Evolutionary conservation across 2,888 invertebrate genomes (phyloP).

Genomic region (Leptarthrus brevirostris): DNA sequence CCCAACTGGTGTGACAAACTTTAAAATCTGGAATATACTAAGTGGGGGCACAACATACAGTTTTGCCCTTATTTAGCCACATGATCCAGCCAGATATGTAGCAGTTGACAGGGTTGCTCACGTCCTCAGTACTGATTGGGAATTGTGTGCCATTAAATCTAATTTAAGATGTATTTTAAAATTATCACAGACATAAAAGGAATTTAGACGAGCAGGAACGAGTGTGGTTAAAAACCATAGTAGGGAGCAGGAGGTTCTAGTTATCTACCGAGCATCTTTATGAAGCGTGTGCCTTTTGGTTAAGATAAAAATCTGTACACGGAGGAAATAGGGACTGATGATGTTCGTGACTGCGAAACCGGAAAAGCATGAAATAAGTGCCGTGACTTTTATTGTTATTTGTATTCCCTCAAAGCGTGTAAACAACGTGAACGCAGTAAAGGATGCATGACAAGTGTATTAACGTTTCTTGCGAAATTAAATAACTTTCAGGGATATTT

Average conservation of each 20-base stretch:
- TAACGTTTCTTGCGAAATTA: not conserved
- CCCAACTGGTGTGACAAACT: not conserved
- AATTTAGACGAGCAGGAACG: not conserved
- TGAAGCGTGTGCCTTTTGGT: not conserved
- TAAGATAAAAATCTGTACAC: not conserved
- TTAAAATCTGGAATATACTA: not conserved
- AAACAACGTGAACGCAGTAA: not conserved
- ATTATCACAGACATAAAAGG: constrained; percentile 1
- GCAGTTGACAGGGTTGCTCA: not conserved
- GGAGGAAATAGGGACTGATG: not conserved
- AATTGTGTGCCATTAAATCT: constrained; percentile 23
- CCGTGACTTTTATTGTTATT: not conserved
- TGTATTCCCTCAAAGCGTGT: not conserved
- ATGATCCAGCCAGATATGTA: not conserved
- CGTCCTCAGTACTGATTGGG: constrained; percentile 25
- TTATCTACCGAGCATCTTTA: not conserved
- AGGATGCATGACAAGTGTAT: not conserved
- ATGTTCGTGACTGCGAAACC: not conserved
- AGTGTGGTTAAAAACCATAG: not conserved
- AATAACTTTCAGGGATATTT: too few relatives aligned
- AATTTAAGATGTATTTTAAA: constrained; percentile 33
- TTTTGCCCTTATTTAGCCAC: not conserved
- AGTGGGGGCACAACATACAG: not conserved
- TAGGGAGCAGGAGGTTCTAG: not conserved
- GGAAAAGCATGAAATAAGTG: not conserved